These are phyloP conservation scores for Hydrochoerus hydrochaeris DNA, from an alignment of 2,113 vertebrate species.

Conservation along the genomic window DNA sequence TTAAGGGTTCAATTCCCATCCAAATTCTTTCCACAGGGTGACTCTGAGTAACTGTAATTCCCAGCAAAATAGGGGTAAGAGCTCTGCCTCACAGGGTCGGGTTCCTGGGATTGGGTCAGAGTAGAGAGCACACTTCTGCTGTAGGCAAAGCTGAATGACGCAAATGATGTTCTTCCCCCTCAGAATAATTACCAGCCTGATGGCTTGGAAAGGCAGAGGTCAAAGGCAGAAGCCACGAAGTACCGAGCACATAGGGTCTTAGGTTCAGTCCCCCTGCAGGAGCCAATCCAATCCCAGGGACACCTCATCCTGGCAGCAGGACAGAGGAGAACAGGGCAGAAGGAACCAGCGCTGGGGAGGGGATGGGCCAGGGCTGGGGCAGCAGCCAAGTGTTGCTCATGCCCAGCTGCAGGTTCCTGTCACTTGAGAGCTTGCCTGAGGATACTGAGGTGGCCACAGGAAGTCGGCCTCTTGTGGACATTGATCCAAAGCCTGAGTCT, in stretches of 20 bases:
- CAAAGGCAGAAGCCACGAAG: not conserved
- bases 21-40: not conserved
- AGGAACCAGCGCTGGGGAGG: not conserved
- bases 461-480: not conserved
- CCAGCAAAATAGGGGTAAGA: not conserved
- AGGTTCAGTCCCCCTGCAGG: not conserved
- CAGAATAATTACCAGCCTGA: not conserved
- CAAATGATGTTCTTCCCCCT: not conserved
- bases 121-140: not conserved
- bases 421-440: not conserved
- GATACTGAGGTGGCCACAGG: too few relatives aligned
- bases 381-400: too few relatives aligned
- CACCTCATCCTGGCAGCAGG: not conserved
- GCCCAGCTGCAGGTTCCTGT: not conserved
- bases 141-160: not conserved
- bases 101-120: rapidly evolving
- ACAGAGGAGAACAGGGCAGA: too few relatives aligned
- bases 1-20: not conserved
- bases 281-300: not conserved
- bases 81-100: not conserved
- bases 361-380: not conserved
- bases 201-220: not conserved
- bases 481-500: not conserved
- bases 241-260: rapidly evolving
- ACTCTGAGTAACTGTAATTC: not conserved